These are phyloP conservation scores for Podilymbus podiceps DNA, from an alignment of 2,113 vertebrate species.

Conservation along the genomic window DNA sequence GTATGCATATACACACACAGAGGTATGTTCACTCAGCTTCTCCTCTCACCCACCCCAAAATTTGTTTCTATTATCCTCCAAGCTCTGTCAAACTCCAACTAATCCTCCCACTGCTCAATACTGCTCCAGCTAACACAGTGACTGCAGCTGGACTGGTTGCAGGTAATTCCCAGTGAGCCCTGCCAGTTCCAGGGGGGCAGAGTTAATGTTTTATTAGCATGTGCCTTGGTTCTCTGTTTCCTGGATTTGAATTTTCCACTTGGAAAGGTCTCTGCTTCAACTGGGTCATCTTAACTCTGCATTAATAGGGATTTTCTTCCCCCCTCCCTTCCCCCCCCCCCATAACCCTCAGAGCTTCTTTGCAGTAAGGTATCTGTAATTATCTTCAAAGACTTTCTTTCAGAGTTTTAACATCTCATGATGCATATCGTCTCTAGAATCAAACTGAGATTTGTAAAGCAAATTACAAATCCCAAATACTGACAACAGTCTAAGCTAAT, in stretches of 20 bases:
- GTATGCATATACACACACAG: background rate
- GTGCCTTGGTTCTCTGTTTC: background rate
- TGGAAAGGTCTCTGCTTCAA: constrained; percentile 10
- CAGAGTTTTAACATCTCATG: constrained; percentile 38
- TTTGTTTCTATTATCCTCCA: background rate
- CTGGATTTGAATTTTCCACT: constrained; percentile 16
- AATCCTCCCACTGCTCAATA: background rate
- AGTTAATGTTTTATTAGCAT: constrained; percentile 19
- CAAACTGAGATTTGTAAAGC: constrained; percentile 37
- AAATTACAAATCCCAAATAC: constrained; percentile 15
- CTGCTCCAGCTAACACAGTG: background rate
- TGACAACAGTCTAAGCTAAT: background rate
- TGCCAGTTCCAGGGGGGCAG: background rate
- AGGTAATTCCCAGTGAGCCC: constrained; percentile 1
- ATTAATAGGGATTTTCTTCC: background rate
- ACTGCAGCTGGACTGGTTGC: constrained; percentile 1
- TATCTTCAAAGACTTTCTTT: constrained; percentile 67
- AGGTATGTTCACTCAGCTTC: background rate
- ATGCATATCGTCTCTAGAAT: background rate
- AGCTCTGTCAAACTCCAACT: constrained; percentile 7
- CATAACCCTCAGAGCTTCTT: constrained; percentile 42
- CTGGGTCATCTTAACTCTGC: background rate
- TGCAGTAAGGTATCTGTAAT: constrained; percentile 56
- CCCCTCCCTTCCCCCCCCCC: too few species aligned
- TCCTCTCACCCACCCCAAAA: background rate